Evolutionary conservation across 2,888 invertebrate genomes (phyloP).

Genomic region (Iselma pallidipennis): DNA sequence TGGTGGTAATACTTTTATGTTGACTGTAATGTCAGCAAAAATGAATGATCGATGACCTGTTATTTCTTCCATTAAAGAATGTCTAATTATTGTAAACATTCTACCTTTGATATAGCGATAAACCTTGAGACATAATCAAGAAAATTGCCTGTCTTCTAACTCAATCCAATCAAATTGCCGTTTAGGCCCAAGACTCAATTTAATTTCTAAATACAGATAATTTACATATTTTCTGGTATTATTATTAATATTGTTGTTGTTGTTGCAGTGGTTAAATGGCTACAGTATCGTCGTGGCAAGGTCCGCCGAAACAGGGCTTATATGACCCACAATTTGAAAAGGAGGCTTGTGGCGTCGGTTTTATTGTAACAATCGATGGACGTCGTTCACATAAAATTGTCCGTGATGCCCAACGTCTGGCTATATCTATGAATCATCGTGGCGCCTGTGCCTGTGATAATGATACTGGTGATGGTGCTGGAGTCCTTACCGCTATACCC

Average conservation of each 20-base stretch:
- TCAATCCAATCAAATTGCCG: not conserved
- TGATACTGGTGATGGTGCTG: constrained; percentile 99
- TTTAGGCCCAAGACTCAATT: not conserved
- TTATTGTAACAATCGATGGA: constrained; percentile 98
- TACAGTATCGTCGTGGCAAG: constrained; percentile 66
- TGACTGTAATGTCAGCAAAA: not conserved
- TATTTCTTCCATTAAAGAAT: not conserved
- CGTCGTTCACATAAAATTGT: constrained; percentile 93
- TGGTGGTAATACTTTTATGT: not conserved
- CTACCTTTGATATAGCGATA: not conserved
- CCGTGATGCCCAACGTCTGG: constrained; percentile 91
- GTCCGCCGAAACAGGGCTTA: constrained; percentile 86
- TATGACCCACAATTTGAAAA: constrained; percentile 96
- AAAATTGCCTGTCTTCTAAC: not conserved
- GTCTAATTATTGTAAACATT: not conserved
- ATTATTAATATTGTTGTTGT: not conserved
- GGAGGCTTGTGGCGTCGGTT: constrained; percentile 99
- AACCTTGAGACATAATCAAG: not conserved
- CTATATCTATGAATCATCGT: constrained; percentile 98
- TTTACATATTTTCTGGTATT: not conserved
- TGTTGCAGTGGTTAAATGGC: constrained; percentile 50
- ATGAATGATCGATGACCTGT: not conserved
- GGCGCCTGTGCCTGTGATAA: constrained; percentile 99
- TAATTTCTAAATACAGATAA: not conserved
- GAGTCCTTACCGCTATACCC: constrained; percentile 95